Conservation (phyloP, 2,797 vertebrate species). For the Myotis vivesi region DNA sequence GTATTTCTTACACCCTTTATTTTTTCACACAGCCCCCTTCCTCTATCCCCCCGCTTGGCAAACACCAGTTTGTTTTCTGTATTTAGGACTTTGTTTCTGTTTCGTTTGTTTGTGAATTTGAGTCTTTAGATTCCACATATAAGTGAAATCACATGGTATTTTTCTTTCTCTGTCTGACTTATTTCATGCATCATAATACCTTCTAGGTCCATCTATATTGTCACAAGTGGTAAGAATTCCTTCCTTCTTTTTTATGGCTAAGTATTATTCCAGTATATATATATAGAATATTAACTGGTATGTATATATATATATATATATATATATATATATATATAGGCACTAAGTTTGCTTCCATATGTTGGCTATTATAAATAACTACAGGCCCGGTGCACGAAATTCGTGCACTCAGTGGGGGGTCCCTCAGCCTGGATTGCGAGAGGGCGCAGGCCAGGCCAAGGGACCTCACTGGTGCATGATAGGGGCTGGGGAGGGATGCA, state of each 20-base stretch:
- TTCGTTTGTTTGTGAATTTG: background rate
- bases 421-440: too few relatives aligned
- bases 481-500: too few relatives aligned
- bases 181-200: background rate
- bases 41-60: rapidly evolving
- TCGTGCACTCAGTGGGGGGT: too few relatives aligned
- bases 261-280: background rate
- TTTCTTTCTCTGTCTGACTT: background rate
- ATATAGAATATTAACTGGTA: too few relatives aligned
- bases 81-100: background rate
- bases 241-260: background rate
- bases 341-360: background rate
- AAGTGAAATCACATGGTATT: background rate
- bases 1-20: background rate
- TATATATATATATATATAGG: too few relatives aligned
- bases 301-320: too few relatives aligned
- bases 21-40: background rate
- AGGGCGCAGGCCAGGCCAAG: too few relatives aligned
- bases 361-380: background rate
- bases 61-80: background rate
- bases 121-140: background rate
- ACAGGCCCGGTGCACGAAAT: too few relatives aligned
- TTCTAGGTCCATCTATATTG: background rate
- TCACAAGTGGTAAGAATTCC: background rate
- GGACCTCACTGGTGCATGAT: too few relatives aligned